phyloP scores from a whole-genome alignment of 2,797 vertebrate genomes.

The Tapirus indicus region DNA sequence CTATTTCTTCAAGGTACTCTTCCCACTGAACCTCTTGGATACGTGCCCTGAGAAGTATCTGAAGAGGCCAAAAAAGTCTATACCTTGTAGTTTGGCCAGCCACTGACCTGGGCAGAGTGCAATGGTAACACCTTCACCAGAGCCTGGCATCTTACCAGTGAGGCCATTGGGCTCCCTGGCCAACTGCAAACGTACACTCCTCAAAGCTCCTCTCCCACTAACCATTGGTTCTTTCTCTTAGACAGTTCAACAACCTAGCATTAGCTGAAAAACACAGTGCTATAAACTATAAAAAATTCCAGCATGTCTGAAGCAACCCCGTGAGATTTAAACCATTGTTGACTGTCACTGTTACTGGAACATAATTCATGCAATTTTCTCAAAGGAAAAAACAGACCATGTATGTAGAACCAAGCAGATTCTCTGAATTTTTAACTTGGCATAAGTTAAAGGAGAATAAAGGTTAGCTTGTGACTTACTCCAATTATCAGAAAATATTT shows the following conservation, averaged over 20 bases:
- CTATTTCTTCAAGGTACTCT: not conserved
- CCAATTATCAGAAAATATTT: not conserved
- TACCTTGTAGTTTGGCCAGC: not conserved
- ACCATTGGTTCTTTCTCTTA: not conserved
- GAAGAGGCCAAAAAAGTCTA: not conserved
- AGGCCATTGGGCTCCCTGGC: not conserved
- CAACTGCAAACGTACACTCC: not conserved
- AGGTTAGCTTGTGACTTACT: not conserved
- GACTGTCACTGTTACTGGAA: not conserved
- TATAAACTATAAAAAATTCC: not conserved
- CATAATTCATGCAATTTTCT: constrained; percentile 24
- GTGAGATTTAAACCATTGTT: not conserved
- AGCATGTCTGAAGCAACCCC: constrained; percentile 15
- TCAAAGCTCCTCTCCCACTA: not conserved
- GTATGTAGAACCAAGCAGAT: not conserved
- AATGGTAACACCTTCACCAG: not conserved
- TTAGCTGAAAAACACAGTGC: not conserved
- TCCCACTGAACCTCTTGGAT: not conserved
- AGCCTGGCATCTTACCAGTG: not conserved
- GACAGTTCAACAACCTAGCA: not conserved
- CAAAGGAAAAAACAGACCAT: not conserved
- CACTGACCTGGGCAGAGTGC: not conserved
- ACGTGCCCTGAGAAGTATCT: not conserved
- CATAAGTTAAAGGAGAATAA: not conserved
- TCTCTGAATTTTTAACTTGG: constrained; percentile 12